These are phyloP conservation scores for Babylonia areolata DNA, from an alignment of 1,140 invertebrate genomes.

Conservation along the genomic window DNA sequence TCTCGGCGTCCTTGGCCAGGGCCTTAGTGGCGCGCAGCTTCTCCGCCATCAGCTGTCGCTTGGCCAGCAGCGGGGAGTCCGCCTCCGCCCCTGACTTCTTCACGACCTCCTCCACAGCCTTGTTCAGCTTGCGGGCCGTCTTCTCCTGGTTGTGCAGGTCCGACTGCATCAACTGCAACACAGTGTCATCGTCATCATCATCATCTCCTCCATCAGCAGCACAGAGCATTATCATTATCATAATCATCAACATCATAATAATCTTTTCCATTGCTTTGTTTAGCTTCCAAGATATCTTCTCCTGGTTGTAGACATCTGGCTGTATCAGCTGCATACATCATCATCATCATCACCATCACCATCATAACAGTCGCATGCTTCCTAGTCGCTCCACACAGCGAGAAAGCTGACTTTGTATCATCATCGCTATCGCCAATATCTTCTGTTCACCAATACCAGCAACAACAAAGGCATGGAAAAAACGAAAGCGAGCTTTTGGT, in stretches of 20 bases:
- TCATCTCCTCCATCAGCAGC: slow-evolving; percentile 78
- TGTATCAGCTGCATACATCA: slow-evolving; percentile 60
- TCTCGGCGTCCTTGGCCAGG: slow-evolving; percentile 90
- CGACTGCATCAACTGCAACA: slow-evolving; percentile 62
- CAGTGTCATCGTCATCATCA: too few species aligned
- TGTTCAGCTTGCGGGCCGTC: slow-evolving; percentile 84
- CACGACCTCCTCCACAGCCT: slow-evolving; percentile 78
- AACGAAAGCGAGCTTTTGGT: too few species aligned
- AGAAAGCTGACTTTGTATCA: too few species aligned
- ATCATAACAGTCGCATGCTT: too few species aligned
- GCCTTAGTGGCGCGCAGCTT: slow-evolving; percentile 91
- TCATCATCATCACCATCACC: not conserved
- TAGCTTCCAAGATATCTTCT: slow-evolving; percentile 80
- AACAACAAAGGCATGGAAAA: too few species aligned
- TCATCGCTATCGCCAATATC: too few species aligned
- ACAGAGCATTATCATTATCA: slow-evolving; percentile 79
- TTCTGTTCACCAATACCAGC: too few species aligned
- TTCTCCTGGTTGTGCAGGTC: slow-evolving; percentile 69
- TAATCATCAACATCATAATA: slow-evolving; percentile 78
- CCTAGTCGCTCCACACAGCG: too few species aligned
- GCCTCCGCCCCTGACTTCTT: slow-evolving; percentile 83
- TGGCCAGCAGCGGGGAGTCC: slow-evolving; percentile 80
- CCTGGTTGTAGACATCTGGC: slow-evolving; percentile 66
- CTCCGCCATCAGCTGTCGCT: slow-evolving; percentile 90
- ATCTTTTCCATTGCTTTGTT: slow-evolving; percentile 83